Evolutionary conservation across 92 coral and sea anemone species (phyloP).

Genomic region (Hydrozoanthus gracilis): DNA sequence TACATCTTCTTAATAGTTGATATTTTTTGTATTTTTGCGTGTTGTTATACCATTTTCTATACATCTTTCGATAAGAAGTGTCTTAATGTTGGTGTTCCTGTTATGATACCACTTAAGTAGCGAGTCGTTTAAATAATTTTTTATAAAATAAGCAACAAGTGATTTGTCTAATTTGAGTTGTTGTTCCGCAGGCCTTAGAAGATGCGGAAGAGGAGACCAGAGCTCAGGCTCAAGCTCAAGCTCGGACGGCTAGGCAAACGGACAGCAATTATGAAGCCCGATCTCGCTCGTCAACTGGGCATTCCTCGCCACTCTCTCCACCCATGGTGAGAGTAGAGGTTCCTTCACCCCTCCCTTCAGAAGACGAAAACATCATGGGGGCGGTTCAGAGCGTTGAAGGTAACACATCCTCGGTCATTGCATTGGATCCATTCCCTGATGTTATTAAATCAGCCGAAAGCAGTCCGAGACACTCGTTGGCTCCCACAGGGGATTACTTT

Average conservation of each 20-base stretch:
- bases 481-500: conserved; percentile 74
- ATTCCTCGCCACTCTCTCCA: conserved; percentile 74
- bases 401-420: conserved; percentile 58
- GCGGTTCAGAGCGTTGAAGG: conserved; percentile 43
- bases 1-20: too few relatives aligned
- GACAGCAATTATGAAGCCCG: conserved; percentile 43
- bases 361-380: conserved; percentile 37
- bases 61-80: too few relatives aligned
- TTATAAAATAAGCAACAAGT: too few relatives aligned
- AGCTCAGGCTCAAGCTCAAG: conserved; percentile 27
- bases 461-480: conserved; percentile 90
- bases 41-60: too few relatives aligned
- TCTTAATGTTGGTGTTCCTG: too few relatives aligned
- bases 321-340: conserved; percentile 83
- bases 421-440: conserved; percentile 95
- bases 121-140: too few relatives aligned
- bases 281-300: conserved; percentile 81
- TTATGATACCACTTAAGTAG: too few relatives aligned
- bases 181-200: conserved; percentile 72
- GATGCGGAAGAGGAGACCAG: conserved; percentile 71
- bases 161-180: neutral
- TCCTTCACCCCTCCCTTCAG: conserved; percentile 69
- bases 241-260: conserved; percentile 31
- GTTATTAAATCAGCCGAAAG: conserved; percentile 97
- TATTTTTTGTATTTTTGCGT: too few relatives aligned